Percentiles rank a stretch among this genome's conserved stretches.
Conservation (phyloP, 2,888 invertebrate genomes). For the Emmelina monodactyla region DNA sequence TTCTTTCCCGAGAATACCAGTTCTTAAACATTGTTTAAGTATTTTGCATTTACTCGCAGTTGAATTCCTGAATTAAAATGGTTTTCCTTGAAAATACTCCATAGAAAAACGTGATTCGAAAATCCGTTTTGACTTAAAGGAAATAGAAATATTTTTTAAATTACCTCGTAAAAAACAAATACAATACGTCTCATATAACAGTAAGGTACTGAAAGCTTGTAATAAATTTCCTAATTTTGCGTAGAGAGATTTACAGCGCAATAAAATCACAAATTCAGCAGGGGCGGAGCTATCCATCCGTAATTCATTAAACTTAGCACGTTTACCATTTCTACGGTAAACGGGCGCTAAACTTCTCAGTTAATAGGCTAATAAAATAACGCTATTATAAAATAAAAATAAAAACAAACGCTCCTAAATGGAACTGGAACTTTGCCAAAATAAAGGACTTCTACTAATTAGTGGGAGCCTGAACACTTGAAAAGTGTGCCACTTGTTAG, state of each 20-base stretch:
- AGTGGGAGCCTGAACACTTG: constrained; percentile 16
- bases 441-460: constrained; percentile 35
- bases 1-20: too few relatives aligned
- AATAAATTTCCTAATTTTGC: constrained; percentile 43
- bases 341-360: constrained; percentile 39
- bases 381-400: constrained; percentile 25
- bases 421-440: constrained; percentile 20
- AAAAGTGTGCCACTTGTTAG: constrained; percentile 13
- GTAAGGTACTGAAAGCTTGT: constrained; percentile 29
- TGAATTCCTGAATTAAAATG: too few relatives aligned
- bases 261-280: constrained; percentile 51
- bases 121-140: too few relatives aligned
- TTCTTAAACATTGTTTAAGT: too few relatives aligned
- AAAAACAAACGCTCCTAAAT: constrained; percentile 22
- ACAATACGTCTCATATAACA: too few relatives aligned
- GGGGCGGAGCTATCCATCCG: constrained; percentile 48
- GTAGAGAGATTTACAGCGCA: constrained; percentile 41
- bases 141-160: too few relatives aligned
- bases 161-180: too few relatives aligned
- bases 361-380: constrained; percentile 53
- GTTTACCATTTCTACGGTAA: constrained; percentile 45
- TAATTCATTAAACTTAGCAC: constrained; percentile 59
- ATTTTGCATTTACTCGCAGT: too few relatives aligned
- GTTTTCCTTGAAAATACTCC: too few relatives aligned
- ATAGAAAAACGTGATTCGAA: too few relatives aligned